Base-by-base conservation (phyloP, 1,140 invertebrate genomes). In the Orussus abietinus region DNA sequence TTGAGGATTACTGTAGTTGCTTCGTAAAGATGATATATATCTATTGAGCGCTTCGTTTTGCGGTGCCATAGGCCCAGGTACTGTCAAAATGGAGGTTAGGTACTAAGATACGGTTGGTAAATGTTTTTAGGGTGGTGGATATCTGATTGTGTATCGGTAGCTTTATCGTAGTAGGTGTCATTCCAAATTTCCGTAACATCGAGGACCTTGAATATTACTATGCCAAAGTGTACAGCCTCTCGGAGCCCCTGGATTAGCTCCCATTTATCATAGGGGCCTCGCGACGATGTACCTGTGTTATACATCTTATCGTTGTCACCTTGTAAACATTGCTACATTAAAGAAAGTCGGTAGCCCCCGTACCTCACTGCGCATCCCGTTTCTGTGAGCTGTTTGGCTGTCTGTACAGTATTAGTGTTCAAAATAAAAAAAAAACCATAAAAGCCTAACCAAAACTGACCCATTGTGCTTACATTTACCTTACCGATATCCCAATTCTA, bases 371-470 rank as follows among this genome's bases (percentile, higher is more conserved):
- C 60, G 57, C 47, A 58, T 44, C 43, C 48, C 54, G 37, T 61
- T 47, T 53, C 47, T 54, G 44, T 53, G 55, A 65, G 47, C 49
- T 58, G 50, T 34, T 45, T 57, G 53, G 42, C 54, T 63, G 51
- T 66, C 55, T 68, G 61, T 68, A 68, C 64, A 68, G 62, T 66
- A 63, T 69, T 66, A 68, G 57, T 58, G 57, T 66, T 57, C 51
- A 50, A 53, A 59, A 66, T 62, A 66, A 55, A 62, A 38, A 45
- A 44, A 47, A 43, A 34, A 14, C 14, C 18, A 12, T 40, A 13
- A n/a, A n/a, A n/a, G n/a, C n/a, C n/a, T n/a, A n/a, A n/a, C n/a
- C n/a, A n/a, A n/a, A n/a, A n/a, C n/a, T n/a, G n/a, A n/a, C n/a
- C n/a, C n/a, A n/a, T n/a, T n/a, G n/a, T n/a, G n/a, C n/a, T n/a